These are phyloP conservation scores for Columba janthina DNA, from an alignment of 2,113 vertebrate genomes.

Conservation along the genomic window DNA sequence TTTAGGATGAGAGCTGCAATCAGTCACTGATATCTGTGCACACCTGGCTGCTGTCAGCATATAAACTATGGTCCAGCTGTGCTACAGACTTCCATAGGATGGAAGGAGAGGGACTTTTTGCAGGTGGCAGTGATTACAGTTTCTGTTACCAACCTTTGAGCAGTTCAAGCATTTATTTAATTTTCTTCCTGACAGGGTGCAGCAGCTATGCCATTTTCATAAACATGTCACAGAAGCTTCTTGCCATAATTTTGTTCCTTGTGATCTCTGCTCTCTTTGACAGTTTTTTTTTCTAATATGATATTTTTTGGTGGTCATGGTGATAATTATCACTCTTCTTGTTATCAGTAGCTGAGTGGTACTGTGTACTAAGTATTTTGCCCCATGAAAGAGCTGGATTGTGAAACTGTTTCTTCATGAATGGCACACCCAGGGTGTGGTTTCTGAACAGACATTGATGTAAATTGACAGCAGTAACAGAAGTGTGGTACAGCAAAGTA, in stretches of 20 bases:
- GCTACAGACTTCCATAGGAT: neutral
- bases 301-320: neutral
- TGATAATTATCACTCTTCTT: neutral
- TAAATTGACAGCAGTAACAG: neutral
- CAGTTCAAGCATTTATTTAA: neutral
- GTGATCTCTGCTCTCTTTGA: neutral
- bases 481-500: neutral
- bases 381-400: neutral
- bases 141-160: constrained; percentile 2
- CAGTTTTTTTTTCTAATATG: neutral
- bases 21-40: constrained; percentile 20
- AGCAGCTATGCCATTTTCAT: neutral
- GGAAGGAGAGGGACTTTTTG: constrained; percentile 2
- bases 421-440: neutral
- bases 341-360: neutral
- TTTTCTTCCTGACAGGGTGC: neutral
- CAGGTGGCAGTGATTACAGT: constrained; percentile 10
- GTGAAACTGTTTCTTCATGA: neutral
- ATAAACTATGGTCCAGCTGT: neutral
- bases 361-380: neutral
- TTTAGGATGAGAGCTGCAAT: constrained; percentile 31
- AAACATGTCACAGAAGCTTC: neutral
- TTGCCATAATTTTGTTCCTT: neutral
- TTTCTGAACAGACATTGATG: neutral
- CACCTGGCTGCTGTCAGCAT: constrained; percentile 37